Evolutionary conservation across 2,888 invertebrate genomes (phyloP).

Genomic region (Ceratothoa steindachneri): DNA sequence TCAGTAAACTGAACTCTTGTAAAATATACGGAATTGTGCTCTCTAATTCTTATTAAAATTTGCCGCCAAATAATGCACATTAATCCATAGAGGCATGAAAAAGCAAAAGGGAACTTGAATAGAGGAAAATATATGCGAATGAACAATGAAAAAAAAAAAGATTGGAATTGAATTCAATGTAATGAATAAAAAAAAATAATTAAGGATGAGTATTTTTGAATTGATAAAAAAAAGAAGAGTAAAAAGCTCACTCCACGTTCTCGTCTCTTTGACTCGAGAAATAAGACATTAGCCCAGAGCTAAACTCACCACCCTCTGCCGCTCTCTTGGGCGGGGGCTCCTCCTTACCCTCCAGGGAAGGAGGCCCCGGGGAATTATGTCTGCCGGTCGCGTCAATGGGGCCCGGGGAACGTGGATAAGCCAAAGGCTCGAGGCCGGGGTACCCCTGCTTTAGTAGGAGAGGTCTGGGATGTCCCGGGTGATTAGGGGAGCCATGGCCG

Average conservation of each 20-base stretch:
- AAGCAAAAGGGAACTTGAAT: too few relatives aligned
- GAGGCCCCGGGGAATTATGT: slow-evolving; percentile 36
- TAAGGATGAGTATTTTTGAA: neutral
- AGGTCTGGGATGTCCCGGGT: slow-evolving; percentile 36
- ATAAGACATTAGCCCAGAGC: slow-evolving; percentile 78
- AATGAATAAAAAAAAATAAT: neutral
- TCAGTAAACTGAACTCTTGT: neutral
- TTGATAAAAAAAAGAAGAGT: neutral
- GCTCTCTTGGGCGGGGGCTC: slow-evolving; percentile 31
- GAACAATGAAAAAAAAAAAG: neutral
- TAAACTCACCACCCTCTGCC: slow-evolving; percentile 32
- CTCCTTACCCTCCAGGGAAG: slow-evolving; percentile 27
- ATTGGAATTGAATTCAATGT: neutral
- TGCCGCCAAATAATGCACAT: too few relatives aligned
- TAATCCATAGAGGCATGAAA: too few relatives aligned
- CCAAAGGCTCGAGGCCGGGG: slow-evolving; percentile 40
- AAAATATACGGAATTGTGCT: too few relatives aligned
- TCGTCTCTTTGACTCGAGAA: slow-evolving; percentile 86
- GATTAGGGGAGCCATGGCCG: slow-evolving; percentile 37
- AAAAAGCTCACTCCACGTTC: slow-evolving; percentile 63
- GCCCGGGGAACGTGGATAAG: slow-evolving; percentile 37
- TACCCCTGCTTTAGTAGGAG: slow-evolving; percentile 40
- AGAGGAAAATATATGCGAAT: too few relatives aligned
- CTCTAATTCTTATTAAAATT: too few relatives aligned
- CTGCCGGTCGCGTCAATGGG: slow-evolving; percentile 23